Evolutionary conservation across 2,888 invertebrate genomes (phyloP).

Genomic region (Megamerina dolium): DNA sequence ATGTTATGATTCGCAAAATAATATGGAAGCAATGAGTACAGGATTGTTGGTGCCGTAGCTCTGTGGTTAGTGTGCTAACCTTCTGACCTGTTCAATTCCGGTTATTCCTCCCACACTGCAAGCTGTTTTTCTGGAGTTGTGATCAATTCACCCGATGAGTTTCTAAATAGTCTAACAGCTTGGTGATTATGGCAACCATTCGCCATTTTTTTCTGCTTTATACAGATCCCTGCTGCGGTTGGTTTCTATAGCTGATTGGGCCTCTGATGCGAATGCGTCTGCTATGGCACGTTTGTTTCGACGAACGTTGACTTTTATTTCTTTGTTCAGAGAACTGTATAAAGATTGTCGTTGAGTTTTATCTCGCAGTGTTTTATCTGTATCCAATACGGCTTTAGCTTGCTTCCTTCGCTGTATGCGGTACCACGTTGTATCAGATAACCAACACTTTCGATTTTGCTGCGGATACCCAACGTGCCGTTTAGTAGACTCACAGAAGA

Average conservation of each 20-base stretch:
- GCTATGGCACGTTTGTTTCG: constrained; percentile 3
- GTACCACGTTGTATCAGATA: not conserved
- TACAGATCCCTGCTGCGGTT: too few relatives aligned
- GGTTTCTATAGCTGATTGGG: not conserved
- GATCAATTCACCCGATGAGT: not conserved
- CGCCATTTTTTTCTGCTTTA: not conserved
- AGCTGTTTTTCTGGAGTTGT: not conserved
- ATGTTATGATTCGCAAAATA: too few relatives aligned
- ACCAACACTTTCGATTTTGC: constrained; percentile 2
- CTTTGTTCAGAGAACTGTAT: not conserved
- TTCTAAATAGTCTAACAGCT: not conserved
- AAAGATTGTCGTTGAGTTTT: not conserved
- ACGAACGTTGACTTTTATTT: not conserved
- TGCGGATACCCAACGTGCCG: not conserved
- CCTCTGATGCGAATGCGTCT: not conserved
- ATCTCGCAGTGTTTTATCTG: not conserved
- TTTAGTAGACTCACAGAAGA: not conserved
- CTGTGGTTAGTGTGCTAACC: too few relatives aligned
- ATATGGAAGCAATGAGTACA: too few relatives aligned
- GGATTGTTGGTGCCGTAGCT: too few relatives aligned
- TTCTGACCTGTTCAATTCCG: too few relatives aligned
- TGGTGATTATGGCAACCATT: not conserved
- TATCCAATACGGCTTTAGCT: not conserved
- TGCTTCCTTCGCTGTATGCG: not conserved
- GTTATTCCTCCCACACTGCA: too few relatives aligned